Percentiles rank a stretch among this genome's conserved stretches.
Conservation (phyloP, 2,888 invertebrate genomes). For the Cataglyphis livida region DNA sequence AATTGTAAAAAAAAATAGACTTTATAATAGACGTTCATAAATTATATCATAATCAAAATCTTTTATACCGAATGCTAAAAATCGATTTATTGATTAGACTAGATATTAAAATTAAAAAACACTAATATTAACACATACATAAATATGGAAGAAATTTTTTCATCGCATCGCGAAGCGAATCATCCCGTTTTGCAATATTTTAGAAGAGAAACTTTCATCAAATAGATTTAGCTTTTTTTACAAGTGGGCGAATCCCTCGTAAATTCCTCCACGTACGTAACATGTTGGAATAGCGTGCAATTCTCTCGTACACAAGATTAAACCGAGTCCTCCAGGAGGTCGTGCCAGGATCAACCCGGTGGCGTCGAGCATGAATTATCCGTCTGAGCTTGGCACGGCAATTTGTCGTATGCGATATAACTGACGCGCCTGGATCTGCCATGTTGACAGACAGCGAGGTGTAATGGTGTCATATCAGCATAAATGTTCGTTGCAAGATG, state of each 20-base stretch:
- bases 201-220: not conserved
- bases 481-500: constrained; percentile 4
- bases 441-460: constrained; percentile 25
- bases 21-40: not conserved
- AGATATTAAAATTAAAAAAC: not conserved
- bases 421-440: constrained; percentile 40
- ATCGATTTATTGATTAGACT: not conserved
- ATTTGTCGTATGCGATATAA: constrained; percentile 32
- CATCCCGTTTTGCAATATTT: not conserved
- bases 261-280: constrained; percentile 14
- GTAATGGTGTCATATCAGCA: constrained; percentile 10
- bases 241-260: not conserved
- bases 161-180: not conserved
- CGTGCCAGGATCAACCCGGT: constrained; percentile 14
- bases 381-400: constrained; percentile 31
- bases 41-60: not conserved
- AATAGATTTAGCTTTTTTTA: not conserved
- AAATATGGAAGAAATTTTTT: not conserved
- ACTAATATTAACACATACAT: not conserved
- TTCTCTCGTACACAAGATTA: constrained; percentile 24
- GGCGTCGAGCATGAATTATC: constrained; percentile 36
- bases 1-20: not conserved
- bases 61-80: not conserved
- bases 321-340: constrained; percentile 8
- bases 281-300: not conserved